Evolutionary conservation across 2,797 vertebrate genomes (phyloP).

Genomic region (Vultur gryphus): DNA sequence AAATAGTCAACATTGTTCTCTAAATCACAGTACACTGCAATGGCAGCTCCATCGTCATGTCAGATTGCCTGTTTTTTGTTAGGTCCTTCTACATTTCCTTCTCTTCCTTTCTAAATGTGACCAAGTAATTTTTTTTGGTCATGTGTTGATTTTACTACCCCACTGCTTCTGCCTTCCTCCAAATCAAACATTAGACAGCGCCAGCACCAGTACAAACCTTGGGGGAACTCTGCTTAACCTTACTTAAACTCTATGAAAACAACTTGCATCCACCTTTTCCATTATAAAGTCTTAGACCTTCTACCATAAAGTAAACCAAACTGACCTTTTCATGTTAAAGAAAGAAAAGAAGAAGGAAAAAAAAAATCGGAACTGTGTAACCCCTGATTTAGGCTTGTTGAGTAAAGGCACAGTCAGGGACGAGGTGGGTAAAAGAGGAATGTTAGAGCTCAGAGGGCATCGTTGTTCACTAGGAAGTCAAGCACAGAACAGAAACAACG

Average conservation of each 20-base stretch:
- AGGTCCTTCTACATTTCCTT: neutral
- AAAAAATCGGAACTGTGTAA: neutral
- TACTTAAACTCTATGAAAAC: constrained; percentile 26
- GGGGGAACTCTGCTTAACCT: neutral
- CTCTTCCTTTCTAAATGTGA: neutral
- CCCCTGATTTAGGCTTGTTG: neutral
- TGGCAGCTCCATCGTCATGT: neutral
- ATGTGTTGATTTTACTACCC: constrained; percentile 35
- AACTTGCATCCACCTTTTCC: constrained; percentile 10
- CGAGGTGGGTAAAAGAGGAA: neutral
- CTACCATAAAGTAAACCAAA: neutral
- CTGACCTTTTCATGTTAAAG: neutral
- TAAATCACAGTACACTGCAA: neutral
- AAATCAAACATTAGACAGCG: constrained; percentile 23
- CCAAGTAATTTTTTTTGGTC: neutral
- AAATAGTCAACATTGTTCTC: neutral
- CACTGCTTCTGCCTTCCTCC: neutral
- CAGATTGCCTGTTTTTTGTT: neutral
- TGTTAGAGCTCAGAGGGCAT: neutral
- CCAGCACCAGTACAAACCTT: neutral
- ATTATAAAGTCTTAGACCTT: neutral
- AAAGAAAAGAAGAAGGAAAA: neutral
- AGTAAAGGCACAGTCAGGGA: neutral
- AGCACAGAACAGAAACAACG: neutral
- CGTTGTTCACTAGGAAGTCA: neutral